Evolutionary conservation across 2,888 invertebrate species (phyloP), one percentile per base, ranked within the genome.

Genomic region (Tineola bisselliella): DNA sequence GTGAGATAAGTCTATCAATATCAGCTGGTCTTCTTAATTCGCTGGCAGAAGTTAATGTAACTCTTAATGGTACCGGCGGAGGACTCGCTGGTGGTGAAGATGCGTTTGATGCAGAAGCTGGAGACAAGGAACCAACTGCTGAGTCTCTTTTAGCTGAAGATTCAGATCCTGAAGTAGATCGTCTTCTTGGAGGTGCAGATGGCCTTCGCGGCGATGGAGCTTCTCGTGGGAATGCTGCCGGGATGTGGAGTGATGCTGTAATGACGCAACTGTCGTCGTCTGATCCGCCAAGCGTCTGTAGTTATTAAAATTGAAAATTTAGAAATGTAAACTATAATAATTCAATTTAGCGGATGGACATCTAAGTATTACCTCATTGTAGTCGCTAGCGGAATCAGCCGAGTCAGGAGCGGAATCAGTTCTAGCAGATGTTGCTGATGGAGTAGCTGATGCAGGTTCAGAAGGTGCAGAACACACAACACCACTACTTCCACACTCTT

Each of bases 181-280:
- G 44, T 44, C 60, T 44, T 31, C 60, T 18, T 4, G 60, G 61
- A 61, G 63, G 63, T 56, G 18, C 61, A 31, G 48, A 61, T 72
- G 71, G 65, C 81, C 66, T 63, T 88, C 33, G 84, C 76, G 13
- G 70, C 75, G 73, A 63, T 68, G 77, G 17, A 91, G 63, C 86
- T 69, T 91, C 90, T 65, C 89, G 78, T 67, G 87, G 89, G 65
- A 90, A 84, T 33, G 83, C 75, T 65, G 89, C 90, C 6, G 94
- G 93, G 82, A 95, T 93, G 70, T 93, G 93, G 43, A 95, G 88
- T 65, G 93, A 94, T 0, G 94, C 95, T 0, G 93, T 94, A 68
- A 95, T 92, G 62, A 93, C 90, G 65, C 90, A 90, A 67, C 79
- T 80, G 71, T 89, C 88, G 71, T 89, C 87, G 88, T 90, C 66